A percentile compares a stretch with the other conserved stretches of the same genome.
Evolutionary conservation across 2,888 invertebrate genomes (phyloP).

Genomic region (Gandaritis pyraliata): DNA sequence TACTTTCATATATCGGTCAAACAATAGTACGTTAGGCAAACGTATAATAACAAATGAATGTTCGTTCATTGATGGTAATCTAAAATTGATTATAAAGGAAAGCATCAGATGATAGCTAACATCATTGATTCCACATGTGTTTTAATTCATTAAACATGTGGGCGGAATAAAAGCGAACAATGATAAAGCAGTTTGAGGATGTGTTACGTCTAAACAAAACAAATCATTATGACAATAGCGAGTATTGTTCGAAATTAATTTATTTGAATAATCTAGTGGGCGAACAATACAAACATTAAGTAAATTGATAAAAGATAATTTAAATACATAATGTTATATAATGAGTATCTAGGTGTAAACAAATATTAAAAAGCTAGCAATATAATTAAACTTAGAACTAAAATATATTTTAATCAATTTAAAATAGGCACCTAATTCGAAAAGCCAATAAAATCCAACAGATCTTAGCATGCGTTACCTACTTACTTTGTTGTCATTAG

Average conservation of each 20-base stretch:
- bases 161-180: conserved; percentile 71
- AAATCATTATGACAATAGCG: conserved; percentile 73
- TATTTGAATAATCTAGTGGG: conserved; percentile 65
- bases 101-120: conserved; percentile 30
- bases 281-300: conserved; percentile 34
- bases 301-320: background rate
- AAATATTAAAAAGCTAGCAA: too few relatives aligned
- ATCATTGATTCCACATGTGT: conserved; percentile 8
- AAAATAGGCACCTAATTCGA: too few relatives aligned
- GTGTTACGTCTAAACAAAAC: conserved; percentile 67
- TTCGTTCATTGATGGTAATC: conserved; percentile 29
- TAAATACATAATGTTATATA: too few relatives aligned
- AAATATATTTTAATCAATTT: too few relatives aligned
- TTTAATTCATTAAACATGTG: conserved; percentile 63
- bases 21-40: background rate
- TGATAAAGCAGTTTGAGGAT: conserved; percentile 67
- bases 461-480: too few relatives aligned
- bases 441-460: too few relatives aligned
- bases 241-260: conserved; percentile 72
- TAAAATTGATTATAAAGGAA: conserved; percentile 29
- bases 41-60: background rate
- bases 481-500: too few relatives aligned
- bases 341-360: too few relatives aligned
- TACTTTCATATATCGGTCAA: too few relatives aligned
- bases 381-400: too few relatives aligned